Evolutionary conservation across 1,140 invertebrate genomes (phyloP).

Genomic region (Drosophila suzukii): DNA sequence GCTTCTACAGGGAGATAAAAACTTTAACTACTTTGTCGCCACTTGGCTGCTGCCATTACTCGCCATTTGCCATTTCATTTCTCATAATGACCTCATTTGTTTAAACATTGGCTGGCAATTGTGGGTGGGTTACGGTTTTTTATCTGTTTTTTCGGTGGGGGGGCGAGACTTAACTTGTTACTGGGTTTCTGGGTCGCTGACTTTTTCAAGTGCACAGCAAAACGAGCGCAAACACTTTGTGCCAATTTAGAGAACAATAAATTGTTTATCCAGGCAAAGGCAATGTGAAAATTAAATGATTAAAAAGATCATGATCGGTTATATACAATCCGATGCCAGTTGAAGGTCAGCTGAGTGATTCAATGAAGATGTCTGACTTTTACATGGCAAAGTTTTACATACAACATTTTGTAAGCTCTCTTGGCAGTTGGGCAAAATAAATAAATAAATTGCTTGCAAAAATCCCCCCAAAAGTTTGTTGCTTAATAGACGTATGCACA

Average conservation of each 20-base stretch:
- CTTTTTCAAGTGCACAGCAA: slow-evolving; percentile 55
- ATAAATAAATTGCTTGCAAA: background rate
- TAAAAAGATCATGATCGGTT: slow-evolving; percentile 23
- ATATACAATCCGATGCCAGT: background rate
- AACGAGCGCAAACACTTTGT: slow-evolving; percentile 45
- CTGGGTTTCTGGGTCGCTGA: slow-evolving; percentile 69
- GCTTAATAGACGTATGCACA: background rate
- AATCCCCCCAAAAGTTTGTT: background rate
- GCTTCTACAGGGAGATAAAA: slow-evolving; percentile 62
- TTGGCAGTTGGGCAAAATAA: background rate
- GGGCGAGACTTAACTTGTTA: slow-evolving; percentile 20
- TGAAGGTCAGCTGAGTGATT: slow-evolving; percentile 17
- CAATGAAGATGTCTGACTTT: slow-evolving; percentile 6
- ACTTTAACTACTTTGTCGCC: slow-evolving; percentile 79
- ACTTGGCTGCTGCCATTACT: slow-evolving; percentile 63
- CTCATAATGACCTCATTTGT: slow-evolving; percentile 80
- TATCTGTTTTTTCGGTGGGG: slow-evolving; percentile 13
- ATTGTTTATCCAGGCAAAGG: slow-evolving; percentile 28
- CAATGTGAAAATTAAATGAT: slow-evolving; percentile 15
- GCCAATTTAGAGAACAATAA: slow-evolving; percentile 62
- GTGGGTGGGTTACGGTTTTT: slow-evolving; percentile 10
- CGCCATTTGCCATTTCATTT: slow-evolving; percentile 17
- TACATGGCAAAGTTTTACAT: background rate
- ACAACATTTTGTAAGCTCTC: background rate
- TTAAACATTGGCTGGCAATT: slow-evolving; percentile 66